A percentile compares a stretch with the other conserved stretches of the same genome.
Conservation (phyloP, 2,797 vertebrate species). For the Chelmon rostratus region DNA sequence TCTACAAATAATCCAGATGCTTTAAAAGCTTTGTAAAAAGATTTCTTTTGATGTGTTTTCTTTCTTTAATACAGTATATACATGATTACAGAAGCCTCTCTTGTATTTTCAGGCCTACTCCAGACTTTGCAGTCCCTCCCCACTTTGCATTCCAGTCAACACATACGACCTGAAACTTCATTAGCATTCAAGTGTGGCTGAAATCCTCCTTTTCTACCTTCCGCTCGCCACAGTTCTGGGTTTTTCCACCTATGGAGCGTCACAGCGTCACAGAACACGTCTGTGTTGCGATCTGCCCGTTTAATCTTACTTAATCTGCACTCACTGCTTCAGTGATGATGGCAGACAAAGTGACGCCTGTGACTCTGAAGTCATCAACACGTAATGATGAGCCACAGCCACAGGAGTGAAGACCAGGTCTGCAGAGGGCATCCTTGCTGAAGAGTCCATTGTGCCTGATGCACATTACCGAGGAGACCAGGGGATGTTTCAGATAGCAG, state of each 20-base stretch:
- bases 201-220: not conserved
- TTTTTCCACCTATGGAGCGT: not conserved
- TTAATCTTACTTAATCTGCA: conserved; percentile 12
- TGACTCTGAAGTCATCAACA: no score
- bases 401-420: not conserved
- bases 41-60: no score
- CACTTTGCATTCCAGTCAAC: not conserved
- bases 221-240: not conserved
- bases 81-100: no score
- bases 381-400: not conserved
- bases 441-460: conserved; percentile 1
- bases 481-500: conserved; percentile 50
- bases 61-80: no score
- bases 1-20: no score
- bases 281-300: not conserved
- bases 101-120: not conserved
- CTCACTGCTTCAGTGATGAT: not conserved
- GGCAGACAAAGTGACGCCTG: not conserved
- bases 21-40: no score
- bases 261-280: not conserved
- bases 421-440: conserved; percentile 29
- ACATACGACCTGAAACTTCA: not conserved
- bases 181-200: not conserved
- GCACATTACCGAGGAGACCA: conserved; percentile 26
- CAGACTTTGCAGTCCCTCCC: not conserved